Percentiles rank a stretch among this genome's conserved stretches.
These are phyloP conservation scores for Ectemnius lituratus DNA, from an alignment of 2,888 invertebrate species.

Conservation along the genomic window DNA sequence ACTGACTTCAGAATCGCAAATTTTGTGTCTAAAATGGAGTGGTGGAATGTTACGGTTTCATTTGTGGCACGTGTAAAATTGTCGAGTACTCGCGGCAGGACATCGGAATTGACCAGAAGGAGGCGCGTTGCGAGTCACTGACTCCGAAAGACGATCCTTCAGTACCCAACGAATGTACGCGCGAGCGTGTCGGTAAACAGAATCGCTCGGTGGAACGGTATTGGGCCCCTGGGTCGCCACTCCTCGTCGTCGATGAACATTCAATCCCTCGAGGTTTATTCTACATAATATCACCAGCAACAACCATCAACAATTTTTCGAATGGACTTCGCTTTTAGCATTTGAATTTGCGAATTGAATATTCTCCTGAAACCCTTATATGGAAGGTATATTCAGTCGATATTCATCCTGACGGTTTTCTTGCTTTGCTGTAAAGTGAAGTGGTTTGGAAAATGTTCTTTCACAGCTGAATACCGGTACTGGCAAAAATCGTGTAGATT, in stretches of 20 bases:
- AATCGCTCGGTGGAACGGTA: constrained; percentile 68
- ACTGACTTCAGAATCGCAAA: background rate
- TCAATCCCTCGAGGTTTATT: constrained; percentile 32
- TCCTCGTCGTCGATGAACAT: constrained; percentile 40
- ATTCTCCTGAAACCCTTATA: no score
- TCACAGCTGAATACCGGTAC: no score
- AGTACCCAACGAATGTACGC: constrained; percentile 62
- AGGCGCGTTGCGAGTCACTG: constrained; percentile 69
- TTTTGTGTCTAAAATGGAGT: constrained; percentile 1
- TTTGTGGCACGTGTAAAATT: constrained; percentile 54
- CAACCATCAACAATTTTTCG: constrained; percentile 48
- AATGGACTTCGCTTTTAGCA: constrained; percentile 17
- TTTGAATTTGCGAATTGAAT: no score
- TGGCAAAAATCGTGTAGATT: no score
- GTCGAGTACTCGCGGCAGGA: constrained; percentile 48
- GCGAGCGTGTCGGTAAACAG: constrained; percentile 75
- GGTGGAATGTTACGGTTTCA: constrained; percentile 29
- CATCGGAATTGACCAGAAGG: constrained; percentile 42
- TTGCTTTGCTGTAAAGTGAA: no score
- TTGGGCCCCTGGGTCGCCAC: constrained; percentile 31
- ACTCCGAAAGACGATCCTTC: constrained; percentile 75
- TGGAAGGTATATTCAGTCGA: no score
- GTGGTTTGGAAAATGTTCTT: no score
- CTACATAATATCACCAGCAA: constrained; percentile 58
- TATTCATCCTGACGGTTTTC: no score